phyloP scores from a whole-genome alignment of 2,888 invertebrate species.

The Clepsis dumicolana region DNA sequence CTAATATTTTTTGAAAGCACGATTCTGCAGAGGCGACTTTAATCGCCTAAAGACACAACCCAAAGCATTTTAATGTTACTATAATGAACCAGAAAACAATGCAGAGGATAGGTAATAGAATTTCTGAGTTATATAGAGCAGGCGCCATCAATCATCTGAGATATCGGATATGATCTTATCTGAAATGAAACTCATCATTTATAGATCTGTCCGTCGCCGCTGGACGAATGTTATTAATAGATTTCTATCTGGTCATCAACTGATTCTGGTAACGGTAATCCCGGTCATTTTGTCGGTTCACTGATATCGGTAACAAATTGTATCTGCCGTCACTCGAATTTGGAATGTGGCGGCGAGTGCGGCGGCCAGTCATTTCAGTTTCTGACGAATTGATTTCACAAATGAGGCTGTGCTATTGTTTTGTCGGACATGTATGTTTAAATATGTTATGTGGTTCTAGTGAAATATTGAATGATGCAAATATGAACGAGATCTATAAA shows the following conservation, averaged over 20 bases:
- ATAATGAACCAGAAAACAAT: conserved; percentile 81
- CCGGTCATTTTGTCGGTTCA: conserved; percentile 72
- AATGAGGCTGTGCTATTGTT: neutral
- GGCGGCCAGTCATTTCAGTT: conserved; percentile 31
- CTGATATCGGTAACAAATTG: conserved; percentile 80
- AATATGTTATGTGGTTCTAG: neutral
- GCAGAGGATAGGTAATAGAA: conserved; percentile 77
- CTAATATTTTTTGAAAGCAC: neutral
- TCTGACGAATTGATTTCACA: conserved; percentile 33
- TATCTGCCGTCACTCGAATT: conserved; percentile 60
- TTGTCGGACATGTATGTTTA: neutral
- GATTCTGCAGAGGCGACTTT: neutral
- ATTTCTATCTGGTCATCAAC: conserved; percentile 83
- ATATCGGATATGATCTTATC: conserved; percentile 82
- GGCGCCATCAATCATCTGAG: conserved; percentile 79
- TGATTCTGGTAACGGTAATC: conserved; percentile 81
- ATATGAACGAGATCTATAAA: neutral
- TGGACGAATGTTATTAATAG: conserved; percentile 84
- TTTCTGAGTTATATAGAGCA: conserved; percentile 75
- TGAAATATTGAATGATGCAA: neutral
- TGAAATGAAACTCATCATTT: conserved; percentile 86
- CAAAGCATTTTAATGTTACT: conserved; percentile 76
- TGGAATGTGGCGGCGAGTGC: conserved; percentile 43
- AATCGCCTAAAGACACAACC: conserved; percentile 47
- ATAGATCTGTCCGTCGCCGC: conserved; percentile 81